phyloP scores from a whole-genome alignment of 2,113 vertebrate species.

The Indicator maculatus region DNA sequence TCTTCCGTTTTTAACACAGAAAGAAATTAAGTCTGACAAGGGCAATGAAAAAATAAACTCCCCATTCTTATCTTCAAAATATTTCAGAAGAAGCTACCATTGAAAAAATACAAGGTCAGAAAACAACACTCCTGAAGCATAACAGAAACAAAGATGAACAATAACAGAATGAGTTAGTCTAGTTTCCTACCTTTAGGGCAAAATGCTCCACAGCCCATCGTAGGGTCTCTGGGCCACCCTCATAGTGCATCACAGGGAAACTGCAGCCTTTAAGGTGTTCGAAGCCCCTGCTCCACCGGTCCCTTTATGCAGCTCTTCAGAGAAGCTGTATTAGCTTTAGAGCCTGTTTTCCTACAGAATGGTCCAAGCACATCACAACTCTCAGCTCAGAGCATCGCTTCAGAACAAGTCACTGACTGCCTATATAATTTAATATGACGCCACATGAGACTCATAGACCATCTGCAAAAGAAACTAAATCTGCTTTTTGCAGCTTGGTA shows the following conservation, averaged over 20 bases:
- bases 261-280: background rate
- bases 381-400: constrained; percentile 63
- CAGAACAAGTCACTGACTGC: constrained; percentile 78
- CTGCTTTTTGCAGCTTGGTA: constrained; percentile 70
- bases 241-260: constrained; percentile 70
- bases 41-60: background rate
- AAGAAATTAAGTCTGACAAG: background rate
- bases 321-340: constrained; percentile 41
- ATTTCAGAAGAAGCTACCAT: background rate
- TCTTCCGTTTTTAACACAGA: background rate
- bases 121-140: background rate
- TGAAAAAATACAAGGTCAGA: background rate
- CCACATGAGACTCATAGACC: constrained; percentile 82
- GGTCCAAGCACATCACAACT: constrained; percentile 66
- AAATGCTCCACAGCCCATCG: constrained; percentile 84
- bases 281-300: constrained; percentile 25
- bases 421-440: constrained; percentile 87
- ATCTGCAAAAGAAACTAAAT: constrained; percentile 78
- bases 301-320: constrained; percentile 5
- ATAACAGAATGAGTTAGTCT: background rate
- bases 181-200: constrained; percentile 82
- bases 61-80: background rate
- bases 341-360: constrained; percentile 61
- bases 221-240: constrained; percentile 61
- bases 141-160: background rate